A percentile compares a stretch with the other conserved stretches of the same genome.
Evolutionary conservation across 2,797 vertebrate species (phyloP).

Genomic region (Calcarius lapponicus): DNA sequence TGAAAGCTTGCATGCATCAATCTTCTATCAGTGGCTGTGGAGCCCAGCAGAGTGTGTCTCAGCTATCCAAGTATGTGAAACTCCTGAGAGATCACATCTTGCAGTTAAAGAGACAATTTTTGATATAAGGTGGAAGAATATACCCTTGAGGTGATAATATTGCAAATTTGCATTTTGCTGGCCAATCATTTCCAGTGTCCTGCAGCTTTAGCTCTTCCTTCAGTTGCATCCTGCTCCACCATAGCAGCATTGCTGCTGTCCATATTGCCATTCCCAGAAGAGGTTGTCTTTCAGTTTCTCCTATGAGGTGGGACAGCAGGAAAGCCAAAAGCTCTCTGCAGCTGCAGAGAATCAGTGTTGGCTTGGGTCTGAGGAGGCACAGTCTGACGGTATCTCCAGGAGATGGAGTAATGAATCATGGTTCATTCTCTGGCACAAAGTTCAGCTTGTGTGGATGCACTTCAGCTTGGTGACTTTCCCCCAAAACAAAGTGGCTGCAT

Average conservation of each 20-base stretch:
- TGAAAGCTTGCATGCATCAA: not conserved
- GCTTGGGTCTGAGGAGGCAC: not conserved
- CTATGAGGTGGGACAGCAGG: not conserved
- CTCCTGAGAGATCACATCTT: not conserved
- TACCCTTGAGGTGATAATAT: not conserved
- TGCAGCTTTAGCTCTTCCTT: not conserved
- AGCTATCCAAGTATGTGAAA: not conserved
- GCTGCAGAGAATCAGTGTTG: accelerated
- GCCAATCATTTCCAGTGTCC: not conserved
- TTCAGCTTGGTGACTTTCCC: not conserved
- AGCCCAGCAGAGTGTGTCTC: not conserved
- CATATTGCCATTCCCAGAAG: not conserved
- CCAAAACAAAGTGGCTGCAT: not conserved
- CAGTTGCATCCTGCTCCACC: not conserved
- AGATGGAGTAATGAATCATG: not conserved
- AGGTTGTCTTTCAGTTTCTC: not conserved
- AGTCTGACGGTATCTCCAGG: not conserved
- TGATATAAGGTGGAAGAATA: not conserved
- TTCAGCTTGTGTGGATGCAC: not conserved
- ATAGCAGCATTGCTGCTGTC: not conserved
- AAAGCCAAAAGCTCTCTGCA: not conserved
- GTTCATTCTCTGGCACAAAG: not conserved
- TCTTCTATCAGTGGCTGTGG: not conserved
- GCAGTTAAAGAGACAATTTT: not conserved
- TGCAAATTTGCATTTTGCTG: not conserved